Percentiles rank a stretch among this genome's conserved stretches.
These are phyloP conservation scores for Eubasilissa splendida DNA, from an alignment of 2,888 invertebrate species.

Conservation along the genomic window DNA sequence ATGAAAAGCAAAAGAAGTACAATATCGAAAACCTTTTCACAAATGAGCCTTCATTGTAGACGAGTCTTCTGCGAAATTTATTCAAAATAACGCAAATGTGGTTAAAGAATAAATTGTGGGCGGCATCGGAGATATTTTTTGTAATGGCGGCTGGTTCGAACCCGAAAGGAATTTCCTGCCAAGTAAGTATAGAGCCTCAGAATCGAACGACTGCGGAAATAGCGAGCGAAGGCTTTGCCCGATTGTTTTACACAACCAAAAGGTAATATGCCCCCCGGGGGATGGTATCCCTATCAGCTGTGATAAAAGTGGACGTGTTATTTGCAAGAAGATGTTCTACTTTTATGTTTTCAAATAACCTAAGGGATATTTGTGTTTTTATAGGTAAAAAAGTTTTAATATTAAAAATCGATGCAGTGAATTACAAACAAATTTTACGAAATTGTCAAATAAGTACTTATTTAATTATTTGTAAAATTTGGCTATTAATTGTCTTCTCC, in stretches of 20 bases:
- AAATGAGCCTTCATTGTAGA: conserved; percentile 33
- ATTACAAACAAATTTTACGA: too few relatives aligned
- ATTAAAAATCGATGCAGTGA: too few relatives aligned
- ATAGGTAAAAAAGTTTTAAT: too few relatives aligned
- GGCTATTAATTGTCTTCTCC: too few relatives aligned
- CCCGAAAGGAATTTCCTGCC: conserved; percentile 28
- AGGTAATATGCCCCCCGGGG: conserved; percentile 55
- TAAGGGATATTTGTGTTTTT: conserved; percentile 23
- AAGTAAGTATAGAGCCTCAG: conserved; percentile 24
- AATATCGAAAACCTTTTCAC: conserved; percentile 17
- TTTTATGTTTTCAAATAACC: neutral
- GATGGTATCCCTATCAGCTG: conserved; percentile 43
- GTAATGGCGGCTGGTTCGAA: conserved; percentile 41
- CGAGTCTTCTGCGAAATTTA: conserved; percentile 29
- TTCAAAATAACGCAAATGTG: conserved; percentile 42
- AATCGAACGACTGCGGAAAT: conserved; percentile 40
- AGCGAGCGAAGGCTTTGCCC: conserved; percentile 42
- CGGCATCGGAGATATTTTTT: conserved; percentile 40
- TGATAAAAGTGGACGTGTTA: conserved; percentile 31
- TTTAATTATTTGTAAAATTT: too few relatives aligned
- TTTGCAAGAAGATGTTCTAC: conserved; percentile 19
- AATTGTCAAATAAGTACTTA: too few relatives aligned
- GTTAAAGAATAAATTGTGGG: conserved; percentile 40
- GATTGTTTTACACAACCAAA: conserved; percentile 58
- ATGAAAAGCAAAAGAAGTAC: neutral